A percentile compares a stretch with the other conserved stretches of the same genome.
Conservation (phyloP, 2,888 invertebrate genomes). For the Thymelicus acteon region DNA sequence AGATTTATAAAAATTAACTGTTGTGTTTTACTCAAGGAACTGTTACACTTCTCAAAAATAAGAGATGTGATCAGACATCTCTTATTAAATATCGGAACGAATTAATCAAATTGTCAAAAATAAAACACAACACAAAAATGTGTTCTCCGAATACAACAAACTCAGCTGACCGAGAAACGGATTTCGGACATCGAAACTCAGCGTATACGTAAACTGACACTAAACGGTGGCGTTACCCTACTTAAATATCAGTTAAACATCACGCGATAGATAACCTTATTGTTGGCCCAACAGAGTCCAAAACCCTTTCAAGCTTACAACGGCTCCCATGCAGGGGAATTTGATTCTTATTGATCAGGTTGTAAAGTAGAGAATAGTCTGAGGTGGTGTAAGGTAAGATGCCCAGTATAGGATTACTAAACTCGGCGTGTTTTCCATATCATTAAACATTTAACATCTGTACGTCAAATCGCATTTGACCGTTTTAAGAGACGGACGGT, state of each 20-base stretch:
- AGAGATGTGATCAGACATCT: conserved; percentile 16
- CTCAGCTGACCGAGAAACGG: conserved; percentile 66
- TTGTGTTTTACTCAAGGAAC: too few species aligned
- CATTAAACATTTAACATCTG: conserved; percentile 76
- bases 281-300: conserved; percentile 27
- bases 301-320: conserved; percentile 3
- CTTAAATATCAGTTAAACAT: conserved; percentile 49
- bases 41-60: conserved; percentile 14
- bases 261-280: conserved; percentile 52
- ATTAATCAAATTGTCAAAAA: conserved; percentile 36
- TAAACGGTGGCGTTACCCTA: conserved; percentile 75
- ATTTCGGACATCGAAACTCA: conserved; percentile 73
- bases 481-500: conserved; percentile 57
- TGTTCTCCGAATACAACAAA: conserved; percentile 47
- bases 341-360: neutral
- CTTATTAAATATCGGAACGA: conserved; percentile 30
- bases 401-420: conserved; percentile 70
- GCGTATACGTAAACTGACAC: conserved; percentile 71
- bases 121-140: conserved; percentile 32
- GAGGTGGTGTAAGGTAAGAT: conserved; percentile 48
- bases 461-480: conserved; percentile 69
- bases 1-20: too few species aligned
- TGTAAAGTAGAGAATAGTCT: conserved; percentile 43
- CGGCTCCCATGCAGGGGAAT: neutral
- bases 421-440: conserved; percentile 73